Percentiles rank a stretch among this genome's conserved stretches.
Conservation (phyloP, 1,140 invertebrate species). For the Drosophila ogumai region DNA sequence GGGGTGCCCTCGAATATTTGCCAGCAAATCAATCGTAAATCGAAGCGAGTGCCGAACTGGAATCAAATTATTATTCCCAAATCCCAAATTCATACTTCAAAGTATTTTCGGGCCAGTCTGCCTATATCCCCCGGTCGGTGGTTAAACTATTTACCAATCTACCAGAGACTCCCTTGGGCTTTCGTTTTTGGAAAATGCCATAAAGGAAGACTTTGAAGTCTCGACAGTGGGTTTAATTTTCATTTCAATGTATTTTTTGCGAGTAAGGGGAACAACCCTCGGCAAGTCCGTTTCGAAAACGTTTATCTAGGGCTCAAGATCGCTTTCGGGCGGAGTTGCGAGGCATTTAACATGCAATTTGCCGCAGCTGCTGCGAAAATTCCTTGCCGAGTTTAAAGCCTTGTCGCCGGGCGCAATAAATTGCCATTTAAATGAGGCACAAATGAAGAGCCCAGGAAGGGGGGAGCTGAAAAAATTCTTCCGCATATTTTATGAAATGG, state of each 20-base stretch:
- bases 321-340: conserved; percentile 14
- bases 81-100: conserved; percentile 39
- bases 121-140: conserved; percentile 6
- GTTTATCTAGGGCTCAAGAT: conserved; percentile 72
- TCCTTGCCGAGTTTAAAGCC: conserved; percentile 39
- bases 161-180: conserved; percentile 32
- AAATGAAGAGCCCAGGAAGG: conserved; percentile 54
- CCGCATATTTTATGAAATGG: conserved; percentile 48
- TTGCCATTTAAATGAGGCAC: conserved; percentile 79
- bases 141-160: conserved; percentile 63
- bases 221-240: conserved; percentile 58
- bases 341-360: conserved; percentile 77
- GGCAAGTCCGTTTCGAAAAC: conserved; percentile 43
- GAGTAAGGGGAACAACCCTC: conserved; percentile 37
- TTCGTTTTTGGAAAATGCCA: conserved; percentile 19
- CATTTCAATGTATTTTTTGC: conserved; percentile 33
- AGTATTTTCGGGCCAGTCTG: conserved; percentile 7
- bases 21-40: conserved; percentile 43
- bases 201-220: conserved; percentile 61
- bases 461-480: conserved; percentile 17
- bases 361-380: conserved; percentile 75
- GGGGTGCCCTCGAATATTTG: conserved; percentile 14
- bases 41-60: conserved; percentile 21
- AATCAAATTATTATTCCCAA: conserved; percentile 40
- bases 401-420: conserved; percentile 59